A percentile compares a stretch with the other conserved stretches of the same genome.
Evolutionary conservation across 2,797 vertebrate species (phyloP).

Genomic region (Harpagifer antarcticus): DNA sequence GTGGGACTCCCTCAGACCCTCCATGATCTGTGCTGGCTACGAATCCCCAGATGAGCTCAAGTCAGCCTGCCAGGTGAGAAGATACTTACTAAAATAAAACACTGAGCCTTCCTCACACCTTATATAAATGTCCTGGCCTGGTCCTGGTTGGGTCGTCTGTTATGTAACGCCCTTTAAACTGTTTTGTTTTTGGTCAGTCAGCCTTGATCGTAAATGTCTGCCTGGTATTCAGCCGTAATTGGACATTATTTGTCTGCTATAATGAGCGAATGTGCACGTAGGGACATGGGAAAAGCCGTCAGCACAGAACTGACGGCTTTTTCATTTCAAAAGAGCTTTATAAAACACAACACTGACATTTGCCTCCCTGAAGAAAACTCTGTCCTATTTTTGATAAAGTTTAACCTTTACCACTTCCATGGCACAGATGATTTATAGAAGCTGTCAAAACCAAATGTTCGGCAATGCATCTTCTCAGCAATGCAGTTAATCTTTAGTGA

Average conservation of each 20-base stretch:
- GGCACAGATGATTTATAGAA: not conserved
- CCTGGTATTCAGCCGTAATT: slow-evolving; percentile 36
- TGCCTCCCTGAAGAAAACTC: slow-evolving; percentile 6
- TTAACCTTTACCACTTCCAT: slow-evolving; percentile 4
- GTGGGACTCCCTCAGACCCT: slow-evolving; percentile 77
- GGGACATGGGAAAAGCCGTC: not conserved
- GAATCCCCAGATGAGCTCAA: slow-evolving; percentile 83
- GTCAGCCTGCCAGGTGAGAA: slow-evolving; percentile 83
- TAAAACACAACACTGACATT: slow-evolving; percentile 9
- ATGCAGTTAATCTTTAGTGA: slow-evolving; percentile 6
- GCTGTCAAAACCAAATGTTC: slow-evolving; percentile 16
- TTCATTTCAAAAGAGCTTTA: not conserved
- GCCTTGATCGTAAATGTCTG: slow-evolving; percentile 56
- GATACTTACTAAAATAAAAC: not conserved
- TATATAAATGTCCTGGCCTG: slow-evolving; percentile 34
- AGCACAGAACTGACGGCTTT: not conserved
- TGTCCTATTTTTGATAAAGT: slow-evolving; percentile 19
- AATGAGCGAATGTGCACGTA: slow-evolving; percentile 34
- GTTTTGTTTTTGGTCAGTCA: slow-evolving; percentile 73
- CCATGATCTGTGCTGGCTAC: slow-evolving; percentile 84
- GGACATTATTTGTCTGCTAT: slow-evolving; percentile 32
- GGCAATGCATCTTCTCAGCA: slow-evolving; percentile 1
- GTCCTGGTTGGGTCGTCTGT: slow-evolving; percentile 26
- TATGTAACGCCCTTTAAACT: slow-evolving; percentile 47
- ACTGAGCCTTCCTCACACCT: slow-evolving; percentile 11